phyloP scores from a whole-genome alignment of 2,888 invertebrate genomes.

The Pseudococcus viburni region DNA sequence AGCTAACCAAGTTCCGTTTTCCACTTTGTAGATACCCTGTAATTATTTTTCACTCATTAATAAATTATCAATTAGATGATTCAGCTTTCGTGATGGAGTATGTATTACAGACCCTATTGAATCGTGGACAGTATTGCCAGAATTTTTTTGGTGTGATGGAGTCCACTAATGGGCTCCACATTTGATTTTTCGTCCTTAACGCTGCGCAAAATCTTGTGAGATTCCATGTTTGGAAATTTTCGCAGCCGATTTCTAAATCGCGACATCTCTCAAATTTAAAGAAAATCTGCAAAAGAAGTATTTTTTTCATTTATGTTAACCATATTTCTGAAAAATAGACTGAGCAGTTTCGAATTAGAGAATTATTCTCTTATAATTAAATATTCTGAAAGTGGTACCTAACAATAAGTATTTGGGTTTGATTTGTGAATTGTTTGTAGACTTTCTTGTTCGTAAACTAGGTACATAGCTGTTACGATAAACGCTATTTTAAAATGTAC shows the following conservation, averaged over 20 bases:
- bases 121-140: not conserved
- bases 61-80: not conserved
- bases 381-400: no score
- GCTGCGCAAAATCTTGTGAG: not conserved
- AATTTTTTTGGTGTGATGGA: not conserved
- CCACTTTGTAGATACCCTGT: constrained; percentile 11
- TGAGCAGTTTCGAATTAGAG: no score
- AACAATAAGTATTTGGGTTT: no score
- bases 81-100: no score
- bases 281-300: not conserved
- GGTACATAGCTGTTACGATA: no score
- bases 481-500: no score
- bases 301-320: no score
- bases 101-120: no score
- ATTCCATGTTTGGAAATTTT: constrained; percentile 63
- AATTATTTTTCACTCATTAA: not conserved
- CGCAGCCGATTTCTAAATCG: constrained; percentile 8
- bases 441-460: no score
- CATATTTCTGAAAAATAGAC: no score
- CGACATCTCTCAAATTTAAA: not conserved
- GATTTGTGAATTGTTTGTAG: no score
- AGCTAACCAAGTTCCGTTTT: not conserved
- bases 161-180: not conserved
- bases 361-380: no score
- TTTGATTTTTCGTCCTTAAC: constrained; percentile 3